Evolutionary conservation across 1,140 invertebrate species (phyloP), one percentile per base, ranked within the genome.

Genomic region (Zaprionus lachaisei): DNA sequence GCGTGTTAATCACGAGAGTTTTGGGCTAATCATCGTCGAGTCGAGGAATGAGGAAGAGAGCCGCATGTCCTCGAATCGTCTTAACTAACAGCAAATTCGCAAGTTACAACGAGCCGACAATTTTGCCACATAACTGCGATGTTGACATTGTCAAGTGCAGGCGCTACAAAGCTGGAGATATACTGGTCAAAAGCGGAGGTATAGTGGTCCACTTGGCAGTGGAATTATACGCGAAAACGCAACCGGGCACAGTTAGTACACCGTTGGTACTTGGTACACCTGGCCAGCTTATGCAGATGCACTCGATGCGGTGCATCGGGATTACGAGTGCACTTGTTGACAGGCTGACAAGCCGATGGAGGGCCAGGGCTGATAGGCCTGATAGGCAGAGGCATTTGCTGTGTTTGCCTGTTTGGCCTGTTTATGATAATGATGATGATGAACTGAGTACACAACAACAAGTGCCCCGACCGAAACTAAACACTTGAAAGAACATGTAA

Each of bases 401-500:
- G 78, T 73, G 81, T 81, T 84, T 81, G 66, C 78, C 41, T 44
- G 69, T 72, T 65, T 31, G 58, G 41, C 38, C 60, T 22, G 17
- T 56, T 55, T 67, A 24, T 66, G 20, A 31, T 20, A 5, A 26
- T 11, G 12, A 67, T 64, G 51, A 71, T 64, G 51, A 71, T 71
- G 26, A 57, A 63, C 37, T 62, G 26, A 34, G 62, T 66, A 61
- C 34, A 56, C 65, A 61, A 69, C 4, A 71, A 65, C 41, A 66
- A 57, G 20, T 54, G 34, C 20, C 62, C 22, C 38, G 56, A 64
- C 24, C 54, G 58, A 65, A 64, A 61, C 65, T 56, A 66, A 70
- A 37, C 77, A 87, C 85, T 84, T 72, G 31, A 84, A 38, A 17
- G 31, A 72, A 55, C 60, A 67, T 79, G 62, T 89, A 81, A 89